A percentile compares a stretch with the other conserved stretches of the same genome.
These are phyloP conservation scores for Halictus rubicundus DNA, from an alignment of 1,140 invertebrate genomes.

Conservation along the genomic window DNA sequence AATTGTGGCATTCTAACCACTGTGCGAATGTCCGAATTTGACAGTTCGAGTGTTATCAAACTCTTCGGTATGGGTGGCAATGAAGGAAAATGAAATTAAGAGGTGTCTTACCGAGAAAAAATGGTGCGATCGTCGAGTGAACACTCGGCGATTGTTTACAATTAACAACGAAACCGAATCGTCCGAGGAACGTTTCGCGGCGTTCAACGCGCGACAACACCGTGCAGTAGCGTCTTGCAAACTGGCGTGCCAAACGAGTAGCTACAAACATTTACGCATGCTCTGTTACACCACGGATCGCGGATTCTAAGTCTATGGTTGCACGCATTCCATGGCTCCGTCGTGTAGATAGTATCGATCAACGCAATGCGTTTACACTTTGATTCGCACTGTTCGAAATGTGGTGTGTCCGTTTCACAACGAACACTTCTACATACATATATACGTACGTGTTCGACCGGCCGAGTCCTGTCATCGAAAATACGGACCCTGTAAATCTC, in stretches of 20 bases:
- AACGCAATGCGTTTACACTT: constrained; percentile 14
- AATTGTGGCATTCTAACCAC: too few species aligned
- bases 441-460: too few species aligned
- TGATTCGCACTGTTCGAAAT: background rate
- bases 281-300: background rate
- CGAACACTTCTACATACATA: too few species aligned
- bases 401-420: background rate
- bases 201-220: background rate
- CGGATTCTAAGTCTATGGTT: too few species aligned
- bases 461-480: background rate
- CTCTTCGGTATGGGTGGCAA: background rate
- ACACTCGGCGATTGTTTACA: constrained; percentile 1
- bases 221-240: background rate
- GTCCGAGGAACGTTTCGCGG: background rate
- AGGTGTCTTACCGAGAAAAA: background rate
- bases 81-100: background rate
- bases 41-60: too few species aligned
- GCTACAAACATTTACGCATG: constrained; percentile 8
- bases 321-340: background rate
- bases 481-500: too few species aligned
- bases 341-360: constrained; percentile 1
- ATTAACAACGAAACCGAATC: background rate
- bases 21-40: too few species aligned
- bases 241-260: constrained; percentile 6
- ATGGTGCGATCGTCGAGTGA: background rate